Percentiles rank a stretch among this genome's conserved stretches.
Evolutionary conservation across 1,140 invertebrate species (phyloP).

Genomic region (Laupala kohalensis): DNA sequence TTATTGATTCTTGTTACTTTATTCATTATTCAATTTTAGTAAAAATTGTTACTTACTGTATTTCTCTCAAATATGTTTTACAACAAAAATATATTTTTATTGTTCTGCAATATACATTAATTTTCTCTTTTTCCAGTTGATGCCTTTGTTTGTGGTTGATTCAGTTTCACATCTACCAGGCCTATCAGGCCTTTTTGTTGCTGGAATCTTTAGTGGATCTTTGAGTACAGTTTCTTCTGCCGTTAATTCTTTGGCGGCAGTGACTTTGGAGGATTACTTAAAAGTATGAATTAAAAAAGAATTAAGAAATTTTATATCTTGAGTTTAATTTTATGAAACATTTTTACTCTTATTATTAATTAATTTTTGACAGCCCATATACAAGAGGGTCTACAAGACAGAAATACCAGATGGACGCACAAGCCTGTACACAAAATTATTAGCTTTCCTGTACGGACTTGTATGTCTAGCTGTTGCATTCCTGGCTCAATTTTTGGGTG

Average conservation of each 20-base stretch:
- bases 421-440: conserved; percentile 34
- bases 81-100: too few species aligned
- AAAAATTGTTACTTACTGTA: too few species aligned
- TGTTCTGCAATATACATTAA: too few species aligned
- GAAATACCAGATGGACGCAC: conserved; percentile 5
- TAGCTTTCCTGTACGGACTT: conserved; percentile 52
- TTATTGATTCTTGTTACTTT: too few species aligned
- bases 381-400: neutral
- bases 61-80: too few species aligned
- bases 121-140: conserved; percentile 36
- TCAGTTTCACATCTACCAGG: conserved; percentile 52
- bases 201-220: conserved; percentile 71
- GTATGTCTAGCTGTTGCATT: conserved; percentile 58
- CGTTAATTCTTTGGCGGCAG: conserved; percentile 71
- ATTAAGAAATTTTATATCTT: neutral
- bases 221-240: conserved; percentile 75
- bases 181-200: conserved; percentile 65
- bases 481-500: conserved; percentile 55
- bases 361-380: conserved; percentile 4
- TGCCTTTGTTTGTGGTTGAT: conserved; percentile 69
- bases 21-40: too few species aligned
- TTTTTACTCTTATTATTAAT: neutral
- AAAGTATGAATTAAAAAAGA: conserved; percentile 25
- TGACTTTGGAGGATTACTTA: conserved; percentile 74
- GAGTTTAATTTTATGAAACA: neutral